A percentile compares a stretch with the other conserved stretches of the same genome.
Evolutionary conservation across 2,797 vertebrate genomes (phyloP).

Genomic region (Manis crassicaudata): DNA sequence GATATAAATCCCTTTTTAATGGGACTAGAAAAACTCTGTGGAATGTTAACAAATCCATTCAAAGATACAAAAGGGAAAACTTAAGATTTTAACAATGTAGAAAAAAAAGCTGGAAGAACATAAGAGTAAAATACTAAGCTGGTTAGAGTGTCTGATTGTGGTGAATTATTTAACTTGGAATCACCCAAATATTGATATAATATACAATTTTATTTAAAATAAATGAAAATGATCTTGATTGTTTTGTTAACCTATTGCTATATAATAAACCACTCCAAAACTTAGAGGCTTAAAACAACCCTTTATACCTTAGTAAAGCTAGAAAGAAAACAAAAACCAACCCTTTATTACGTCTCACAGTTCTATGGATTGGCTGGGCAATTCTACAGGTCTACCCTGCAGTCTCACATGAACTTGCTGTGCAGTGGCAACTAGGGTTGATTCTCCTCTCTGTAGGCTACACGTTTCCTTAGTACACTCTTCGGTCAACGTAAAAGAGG

Average conservation of each 20-base stretch:
- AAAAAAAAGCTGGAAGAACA: neutral
- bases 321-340: neutral
- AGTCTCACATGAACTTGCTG: neutral
- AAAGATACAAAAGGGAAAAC: neutral
- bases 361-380: neutral
- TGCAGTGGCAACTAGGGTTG: neutral
- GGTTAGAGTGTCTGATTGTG: neutral
- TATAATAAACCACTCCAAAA: neutral
- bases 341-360: neutral
- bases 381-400: neutral
- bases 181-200: neutral
- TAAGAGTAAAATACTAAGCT: neutral
- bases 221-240: neutral
- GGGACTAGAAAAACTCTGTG: neutral
- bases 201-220: constrained; percentile 7
- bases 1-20: neutral
- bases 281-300: neutral
- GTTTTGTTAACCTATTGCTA: neutral
- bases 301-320: neutral
- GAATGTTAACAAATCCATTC: neutral
- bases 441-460: neutral
- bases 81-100: neutral
- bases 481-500: neutral
- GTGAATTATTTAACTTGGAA: constrained; percentile 25
- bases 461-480: neutral